Percentiles rank a stretch among this genome's conserved stretches.
Evolutionary conservation across 2,113 vertebrate species (phyloP).

Genomic region (Copsychus sechellarum): DNA sequence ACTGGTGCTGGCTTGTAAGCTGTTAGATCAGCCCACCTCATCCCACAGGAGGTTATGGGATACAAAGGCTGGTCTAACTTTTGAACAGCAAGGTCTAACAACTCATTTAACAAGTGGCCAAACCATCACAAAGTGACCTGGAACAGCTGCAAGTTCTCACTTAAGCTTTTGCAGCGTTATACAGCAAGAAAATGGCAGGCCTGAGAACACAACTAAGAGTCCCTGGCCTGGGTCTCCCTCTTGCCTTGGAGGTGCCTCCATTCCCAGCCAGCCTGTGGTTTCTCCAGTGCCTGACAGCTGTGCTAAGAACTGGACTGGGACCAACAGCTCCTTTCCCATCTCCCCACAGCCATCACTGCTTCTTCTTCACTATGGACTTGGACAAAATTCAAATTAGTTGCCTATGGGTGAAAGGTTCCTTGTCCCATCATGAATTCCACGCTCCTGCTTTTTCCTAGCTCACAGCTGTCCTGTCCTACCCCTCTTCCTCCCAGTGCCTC

Average conservation of each 20-base stretch:
- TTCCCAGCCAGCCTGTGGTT: constrained; percentile 4
- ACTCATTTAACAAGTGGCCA: neutral
- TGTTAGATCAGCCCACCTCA: neutral
- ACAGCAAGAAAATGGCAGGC: neutral
- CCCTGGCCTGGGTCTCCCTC: neutral
- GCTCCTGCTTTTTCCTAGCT: neutral
- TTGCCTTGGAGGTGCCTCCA: neutral
- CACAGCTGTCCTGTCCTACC: neutral
- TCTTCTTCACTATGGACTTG: neutral
- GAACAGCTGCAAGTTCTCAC: neutral
- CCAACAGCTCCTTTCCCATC: constrained; percentile 16
- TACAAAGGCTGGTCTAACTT: neutral
- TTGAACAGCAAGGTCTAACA: neutral
- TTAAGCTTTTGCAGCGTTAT: neutral
- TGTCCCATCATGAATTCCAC: neutral
- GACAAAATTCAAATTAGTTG: constrained; percentile 24
- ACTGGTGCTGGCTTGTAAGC: neutral
- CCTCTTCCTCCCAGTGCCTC: neutral
- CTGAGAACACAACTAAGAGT: neutral
- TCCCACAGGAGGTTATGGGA: neutral
- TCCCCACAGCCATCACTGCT: neutral
- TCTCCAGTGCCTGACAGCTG: constrained; percentile 4
- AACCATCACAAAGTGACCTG: neutral
- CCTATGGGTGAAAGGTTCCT: constrained; percentile 40
- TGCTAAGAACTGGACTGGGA: neutral